A percentile compares a stretch with the other conserved stretches of the same genome.
Conservation (phyloP, 2,113 vertebrate genomes). For the Noctilio leporinus region DNA sequence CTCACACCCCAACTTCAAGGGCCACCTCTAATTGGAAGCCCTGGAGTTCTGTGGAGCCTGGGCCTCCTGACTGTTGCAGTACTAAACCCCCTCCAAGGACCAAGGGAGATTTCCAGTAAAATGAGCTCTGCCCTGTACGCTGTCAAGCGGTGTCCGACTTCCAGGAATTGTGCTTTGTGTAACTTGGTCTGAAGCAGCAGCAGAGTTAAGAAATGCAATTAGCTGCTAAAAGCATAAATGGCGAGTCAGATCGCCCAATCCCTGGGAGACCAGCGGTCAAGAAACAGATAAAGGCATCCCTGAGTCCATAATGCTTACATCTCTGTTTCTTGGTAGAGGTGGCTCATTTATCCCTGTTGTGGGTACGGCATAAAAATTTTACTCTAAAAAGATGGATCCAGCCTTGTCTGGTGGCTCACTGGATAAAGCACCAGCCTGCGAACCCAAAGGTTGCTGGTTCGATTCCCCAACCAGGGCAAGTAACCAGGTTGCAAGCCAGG, state of each 20-base stretch:
- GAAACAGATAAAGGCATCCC: background rate
- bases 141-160: slow-evolving; percentile 49
- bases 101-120: slow-evolving; percentile 42
- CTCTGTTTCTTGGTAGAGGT: slow-evolving; percentile 24
- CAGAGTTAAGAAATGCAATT: slow-evolving; percentile 59
- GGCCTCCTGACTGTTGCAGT: background rate
- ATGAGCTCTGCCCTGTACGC: background rate
- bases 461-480: no score
- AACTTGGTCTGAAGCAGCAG: slow-evolving; percentile 17
- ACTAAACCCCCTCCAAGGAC: background rate
- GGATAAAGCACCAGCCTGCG: no score
- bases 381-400: background rate
- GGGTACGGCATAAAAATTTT: background rate
- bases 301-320: background rate
- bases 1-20: background rate
- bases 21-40: background rate
- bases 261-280: slow-evolving; percentile 47
- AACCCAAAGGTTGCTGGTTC: no score
- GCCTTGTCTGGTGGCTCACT: no score
- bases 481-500: no score
- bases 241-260: background rate
- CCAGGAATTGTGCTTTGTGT: slow-evolving; percentile 44
- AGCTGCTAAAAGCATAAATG: slow-evolving; percentile 50
- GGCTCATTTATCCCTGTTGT: background rate
- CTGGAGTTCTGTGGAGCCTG: background rate